Conservation (phyloP, 2,888 invertebrate species). For the Aphidius colemani region DNA sequence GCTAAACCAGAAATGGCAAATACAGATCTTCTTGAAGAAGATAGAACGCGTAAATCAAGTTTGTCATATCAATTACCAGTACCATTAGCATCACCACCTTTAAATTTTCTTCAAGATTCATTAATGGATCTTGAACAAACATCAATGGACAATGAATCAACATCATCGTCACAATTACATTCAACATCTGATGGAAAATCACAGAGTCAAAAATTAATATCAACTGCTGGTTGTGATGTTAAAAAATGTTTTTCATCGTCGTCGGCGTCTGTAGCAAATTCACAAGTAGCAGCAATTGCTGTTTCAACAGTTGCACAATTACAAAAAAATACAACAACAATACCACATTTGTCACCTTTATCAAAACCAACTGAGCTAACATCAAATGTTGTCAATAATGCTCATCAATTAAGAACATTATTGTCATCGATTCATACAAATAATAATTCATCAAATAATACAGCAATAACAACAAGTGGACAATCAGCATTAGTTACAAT, state of each 20-base stretch:
- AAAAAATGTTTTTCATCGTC: slow-evolving; percentile 31
- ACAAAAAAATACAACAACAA: slow-evolving; percentile 59
- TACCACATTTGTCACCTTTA: slow-evolving; percentile 73
- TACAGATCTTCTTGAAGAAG: slow-evolving; percentile 48
- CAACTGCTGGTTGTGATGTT: slow-evolving; percentile 8
- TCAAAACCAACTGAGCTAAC: slow-evolving; percentile 75
- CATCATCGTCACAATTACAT: slow-evolving; percentile 19
- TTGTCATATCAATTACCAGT: slow-evolving; percentile 54
- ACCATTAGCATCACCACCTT: slow-evolving; percentile 52
- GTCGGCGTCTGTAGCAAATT: slow-evolving; percentile 23
- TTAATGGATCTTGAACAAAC: slow-evolving; percentile 48
- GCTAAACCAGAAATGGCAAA: slow-evolving; percentile 57
- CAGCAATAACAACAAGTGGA: slow-evolving; percentile 58
- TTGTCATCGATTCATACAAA: slow-evolving; percentile 70
- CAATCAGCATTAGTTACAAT: slow-evolving; percentile 60
- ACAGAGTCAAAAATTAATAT: slow-evolving; percentile 24
- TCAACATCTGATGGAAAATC: slow-evolving; percentile 30
- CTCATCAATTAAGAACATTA: slow-evolving; percentile 70
- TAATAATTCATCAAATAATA: slow-evolving; percentile 33
- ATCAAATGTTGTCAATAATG: slow-evolving; percentile 73
- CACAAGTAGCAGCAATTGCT: slow-evolving; percentile 43
- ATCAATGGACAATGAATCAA: slow-evolving; percentile 29
- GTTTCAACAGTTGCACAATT: slow-evolving; percentile 49
- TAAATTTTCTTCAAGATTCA: slow-evolving; percentile 56
- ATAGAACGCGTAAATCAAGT: slow-evolving; percentile 49